A percentile compares a stretch with the other conserved stretches of the same genome.
Conservation (phyloP, 2,888 invertebrate genomes). For the Hirudinaria manillensis region DNA sequence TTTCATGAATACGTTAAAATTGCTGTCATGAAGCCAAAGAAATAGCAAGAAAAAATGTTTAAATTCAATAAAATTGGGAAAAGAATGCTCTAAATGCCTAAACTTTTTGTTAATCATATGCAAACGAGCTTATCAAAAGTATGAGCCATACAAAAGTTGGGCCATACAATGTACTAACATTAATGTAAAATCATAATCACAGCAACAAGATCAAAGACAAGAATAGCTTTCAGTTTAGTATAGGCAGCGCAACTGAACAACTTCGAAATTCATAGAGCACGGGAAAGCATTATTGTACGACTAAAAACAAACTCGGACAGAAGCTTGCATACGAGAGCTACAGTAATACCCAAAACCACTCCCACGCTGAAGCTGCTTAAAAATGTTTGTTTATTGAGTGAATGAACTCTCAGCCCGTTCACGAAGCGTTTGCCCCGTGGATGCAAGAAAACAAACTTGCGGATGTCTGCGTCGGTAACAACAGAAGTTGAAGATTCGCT, state of each 20-base stretch:
- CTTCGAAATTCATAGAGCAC: no score
- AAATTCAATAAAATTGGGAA: no score
- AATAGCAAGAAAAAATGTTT: not conserved
- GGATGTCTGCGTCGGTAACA: not conserved
- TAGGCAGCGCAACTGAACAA: no score
- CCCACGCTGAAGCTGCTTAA: not conserved
- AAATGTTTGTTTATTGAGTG: constrained; percentile 2
- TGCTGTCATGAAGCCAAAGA: constrained; percentile 7
- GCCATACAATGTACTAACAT: no score
- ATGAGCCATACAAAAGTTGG: no score
- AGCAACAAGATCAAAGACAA: no score
- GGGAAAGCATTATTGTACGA: not conserved
- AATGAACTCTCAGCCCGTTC: not conserved
- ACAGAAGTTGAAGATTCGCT: not conserved
- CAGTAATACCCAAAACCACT: not conserved
- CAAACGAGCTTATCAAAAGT: no score
- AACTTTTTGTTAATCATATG: no score
- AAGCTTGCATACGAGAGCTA: not conserved
- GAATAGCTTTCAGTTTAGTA: no score
- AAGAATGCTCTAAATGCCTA: no score
- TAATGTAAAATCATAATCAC: no score
- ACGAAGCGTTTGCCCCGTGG: not conserved
- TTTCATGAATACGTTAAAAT: constrained; percentile 21
- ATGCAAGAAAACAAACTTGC: constrained; percentile 10
- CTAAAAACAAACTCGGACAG: constrained; percentile 5